Conservation (phyloP, 2,797 vertebrate species). For the Sciurus carolinensis region DNA sequence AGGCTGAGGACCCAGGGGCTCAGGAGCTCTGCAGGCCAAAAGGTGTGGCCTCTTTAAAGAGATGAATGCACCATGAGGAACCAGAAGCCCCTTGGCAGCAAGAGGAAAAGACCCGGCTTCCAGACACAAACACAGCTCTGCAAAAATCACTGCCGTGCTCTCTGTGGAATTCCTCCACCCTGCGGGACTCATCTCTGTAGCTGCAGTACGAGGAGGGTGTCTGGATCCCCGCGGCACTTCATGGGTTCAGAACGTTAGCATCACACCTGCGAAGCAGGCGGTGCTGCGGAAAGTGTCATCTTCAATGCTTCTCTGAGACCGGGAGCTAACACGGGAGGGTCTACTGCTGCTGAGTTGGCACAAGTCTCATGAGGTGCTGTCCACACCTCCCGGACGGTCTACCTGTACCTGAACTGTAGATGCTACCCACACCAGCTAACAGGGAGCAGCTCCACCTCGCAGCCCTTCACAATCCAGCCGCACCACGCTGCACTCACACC, state of each 20-base stretch:
- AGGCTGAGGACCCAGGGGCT: background rate
- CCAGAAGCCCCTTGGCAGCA: accelerated
- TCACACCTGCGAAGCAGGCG: background rate
- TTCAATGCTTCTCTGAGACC: background rate
- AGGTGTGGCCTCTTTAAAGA: background rate
- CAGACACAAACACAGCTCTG: background rate
- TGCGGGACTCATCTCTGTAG: background rate
- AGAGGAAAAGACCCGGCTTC: background rate
- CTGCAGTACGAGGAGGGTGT: background rate
- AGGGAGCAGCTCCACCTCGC: background rate
- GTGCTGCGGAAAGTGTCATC: background rate
- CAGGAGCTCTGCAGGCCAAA: no score
- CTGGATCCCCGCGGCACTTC: background rate
- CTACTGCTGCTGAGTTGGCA: accelerated
- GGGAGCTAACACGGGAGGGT: accelerated
- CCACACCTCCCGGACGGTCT: background rate
- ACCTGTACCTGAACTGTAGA: background rate
- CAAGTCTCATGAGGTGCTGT: accelerated
- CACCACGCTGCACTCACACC: accelerated
- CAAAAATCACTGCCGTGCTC: background rate
- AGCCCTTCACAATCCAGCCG: accelerated
- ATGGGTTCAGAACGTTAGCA: background rate
- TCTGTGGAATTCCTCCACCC: background rate
- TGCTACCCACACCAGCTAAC: background rate
- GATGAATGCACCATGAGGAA: accelerated